A percentile compares a stretch with the other conserved stretches of the same genome.
These are phyloP conservation scores for Notechis scutatus DNA, from an alignment of 2,113 vertebrate species.

Conservation along the genomic window DNA sequence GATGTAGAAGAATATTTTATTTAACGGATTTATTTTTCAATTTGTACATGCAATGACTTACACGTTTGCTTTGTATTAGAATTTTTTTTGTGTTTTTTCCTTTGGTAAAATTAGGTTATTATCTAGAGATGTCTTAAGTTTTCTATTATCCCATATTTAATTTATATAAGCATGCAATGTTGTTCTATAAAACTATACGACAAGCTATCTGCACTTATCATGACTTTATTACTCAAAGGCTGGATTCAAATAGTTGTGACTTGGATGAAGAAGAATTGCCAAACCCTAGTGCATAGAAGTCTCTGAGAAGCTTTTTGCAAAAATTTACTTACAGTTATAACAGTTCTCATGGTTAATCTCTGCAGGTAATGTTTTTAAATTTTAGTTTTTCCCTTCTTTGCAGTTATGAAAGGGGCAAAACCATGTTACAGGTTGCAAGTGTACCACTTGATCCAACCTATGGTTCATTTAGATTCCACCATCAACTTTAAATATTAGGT, in stretches of 20 bases:
- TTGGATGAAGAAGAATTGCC: background rate
- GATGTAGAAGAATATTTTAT: constrained; percentile 29
- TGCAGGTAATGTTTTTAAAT: background rate
- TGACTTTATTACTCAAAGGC: background rate
- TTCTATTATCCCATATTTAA: background rate
- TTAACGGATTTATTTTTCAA: constrained; percentile 50
- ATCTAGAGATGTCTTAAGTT: constrained; percentile 27
- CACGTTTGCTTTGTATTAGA: constrained; percentile 4
- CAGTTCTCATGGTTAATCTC: background rate
- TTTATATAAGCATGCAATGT: background rate
- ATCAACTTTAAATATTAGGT: background rate
- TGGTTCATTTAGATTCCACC: background rate
- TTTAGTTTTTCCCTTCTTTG: background rate
- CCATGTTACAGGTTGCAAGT: background rate
- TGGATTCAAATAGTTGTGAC: background rate
- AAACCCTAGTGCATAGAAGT: background rate
- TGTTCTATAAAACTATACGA: background rate
- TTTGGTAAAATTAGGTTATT: constrained; percentile 16
- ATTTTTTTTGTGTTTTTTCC: constrained; percentile 12
- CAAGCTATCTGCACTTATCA: background rate
- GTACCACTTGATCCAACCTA: background rate
- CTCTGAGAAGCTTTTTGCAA: background rate
- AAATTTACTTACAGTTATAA: background rate
- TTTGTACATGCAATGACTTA: constrained; percentile 34
- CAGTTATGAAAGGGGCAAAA: background rate